A percentile compares a stretch with the other conserved stretches of the same genome.
These are phyloP conservation scores for Orbicella faveolata DNA, from an alignment of 64 coral and sea anemone species.

Conservation along the genomic window DNA sequence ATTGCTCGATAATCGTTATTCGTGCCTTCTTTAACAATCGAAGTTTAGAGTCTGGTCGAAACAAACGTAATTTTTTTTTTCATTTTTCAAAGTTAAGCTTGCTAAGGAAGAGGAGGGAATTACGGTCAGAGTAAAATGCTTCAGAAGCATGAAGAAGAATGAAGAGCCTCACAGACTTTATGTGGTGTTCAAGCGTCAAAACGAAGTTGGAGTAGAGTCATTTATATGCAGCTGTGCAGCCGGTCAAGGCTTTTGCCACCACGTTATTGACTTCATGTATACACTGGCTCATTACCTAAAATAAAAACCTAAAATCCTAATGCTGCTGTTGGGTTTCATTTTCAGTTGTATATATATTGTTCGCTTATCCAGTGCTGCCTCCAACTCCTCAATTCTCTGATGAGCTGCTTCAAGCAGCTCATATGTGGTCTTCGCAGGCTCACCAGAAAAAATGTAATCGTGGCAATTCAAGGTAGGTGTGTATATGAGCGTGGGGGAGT, in stretches of 20 bases:
- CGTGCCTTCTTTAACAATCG: background rate
- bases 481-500: conserved; percentile 23
- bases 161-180: conserved; percentile 55
- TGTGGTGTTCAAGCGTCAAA: conserved; percentile 18
- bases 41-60: conserved; percentile 8
- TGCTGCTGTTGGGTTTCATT: no score
- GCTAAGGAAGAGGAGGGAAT: conserved; percentile 8
- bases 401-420: no score
- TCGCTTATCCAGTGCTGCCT: no score
- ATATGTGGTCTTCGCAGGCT: no score
- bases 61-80: background rate
- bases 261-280: no score
- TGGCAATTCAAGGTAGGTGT: background rate
- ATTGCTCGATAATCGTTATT: background rate
- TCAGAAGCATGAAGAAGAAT: conserved; percentile 61
- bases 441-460: no score
- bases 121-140: background rate
- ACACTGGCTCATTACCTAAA: no score
- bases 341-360: no score
- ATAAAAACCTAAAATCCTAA: no score
- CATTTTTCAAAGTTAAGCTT: conserved; percentile 49
- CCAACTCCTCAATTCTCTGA: no score
- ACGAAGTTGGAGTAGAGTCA: background rate
- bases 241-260: no score
- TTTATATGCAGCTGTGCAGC: no score